Base-by-base conservation (phyloP, 2,888 invertebrate species). In the Hydroisotoma schaefferi region DNA sequence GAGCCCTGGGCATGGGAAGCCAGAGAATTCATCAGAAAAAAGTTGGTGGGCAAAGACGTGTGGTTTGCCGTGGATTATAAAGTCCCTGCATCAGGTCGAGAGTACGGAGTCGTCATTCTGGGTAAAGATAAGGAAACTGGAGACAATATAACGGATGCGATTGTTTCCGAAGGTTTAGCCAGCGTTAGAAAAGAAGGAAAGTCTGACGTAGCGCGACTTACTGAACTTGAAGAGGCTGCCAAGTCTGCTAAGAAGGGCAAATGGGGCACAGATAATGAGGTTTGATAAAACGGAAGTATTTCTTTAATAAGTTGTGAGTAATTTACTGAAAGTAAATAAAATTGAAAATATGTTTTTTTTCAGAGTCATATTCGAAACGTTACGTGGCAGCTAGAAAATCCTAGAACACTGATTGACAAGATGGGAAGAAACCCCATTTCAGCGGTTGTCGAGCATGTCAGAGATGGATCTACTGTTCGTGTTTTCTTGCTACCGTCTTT, bases 1-100 rank as follows among this genome's bases (percentile, higher is more conserved):
- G 91, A 98, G 79, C 91, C 97, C 1, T 98, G 83, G 81, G 97
- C 95, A 0, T 99, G 97, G 95, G 97, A 98, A 76, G 91, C 97
- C 1, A 85, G 98, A 57, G 98, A 99, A 79, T 97, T 87, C 75
- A 80, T 99, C 51, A 84, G 98, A 37, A 91, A 92, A 75, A 92
- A 91, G 77, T 79, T 98, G 33, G 86, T 99, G 73, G 94, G 94
- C 2, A 88, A 91, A 76, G 88, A 91, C 73, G 90, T 99, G 0
- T 83, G 84, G 18, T 95, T 94, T 76, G 86, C 85, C 37, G 37
- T 40, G 8, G 94, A 95, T 59, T 80, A 80, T 75, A 91, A 88
- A 75, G 87, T 89, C 33, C 85, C 88, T 59, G 75, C 76, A 12
- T 89, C 89, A 74, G 86, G 78, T n/a, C 85, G 91, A 67, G 90